Evolutionary conservation across 2,113 vertebrate genomes (phyloP).

Genomic region (Plestiodon gilberti): DNA sequence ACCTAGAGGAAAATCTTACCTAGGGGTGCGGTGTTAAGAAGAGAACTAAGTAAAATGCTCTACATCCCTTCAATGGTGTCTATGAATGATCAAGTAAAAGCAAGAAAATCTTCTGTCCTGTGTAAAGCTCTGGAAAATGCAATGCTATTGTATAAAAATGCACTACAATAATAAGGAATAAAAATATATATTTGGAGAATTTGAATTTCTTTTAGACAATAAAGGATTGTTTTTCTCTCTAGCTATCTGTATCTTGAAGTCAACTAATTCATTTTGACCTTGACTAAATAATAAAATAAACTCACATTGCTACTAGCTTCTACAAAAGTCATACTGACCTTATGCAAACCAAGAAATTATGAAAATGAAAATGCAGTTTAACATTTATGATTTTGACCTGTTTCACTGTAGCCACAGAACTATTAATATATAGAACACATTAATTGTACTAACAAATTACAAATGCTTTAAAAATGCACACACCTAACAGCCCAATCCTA

Average conservation of each 20-base stretch:
- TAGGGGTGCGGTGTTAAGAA: not conserved
- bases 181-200: not conserved
- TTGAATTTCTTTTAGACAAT: not conserved
- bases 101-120: not conserved
- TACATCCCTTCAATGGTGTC: not conserved
- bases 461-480: slow-evolving; percentile 2
- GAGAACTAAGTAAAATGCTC: not conserved
- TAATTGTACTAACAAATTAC: not conserved
- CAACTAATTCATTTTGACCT: not conserved
- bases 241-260: not conserved
- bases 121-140: not conserved
- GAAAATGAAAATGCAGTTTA: slow-evolving; percentile 8
- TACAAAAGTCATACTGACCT: not conserved
- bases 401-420: not conserved
- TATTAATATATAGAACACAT: not conserved
- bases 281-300: not conserved
- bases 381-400: slow-evolving; percentile 7
- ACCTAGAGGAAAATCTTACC: no score
- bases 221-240: not conserved
- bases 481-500: no score
- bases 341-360: slow-evolving; percentile 6
- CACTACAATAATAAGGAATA: not conserved
- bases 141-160: not conserved
- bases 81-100: not conserved
- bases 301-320: no score